phyloP scores from a whole-genome alignment of 2,888 invertebrate genomes.

The Calephelis perditalis region DNA sequence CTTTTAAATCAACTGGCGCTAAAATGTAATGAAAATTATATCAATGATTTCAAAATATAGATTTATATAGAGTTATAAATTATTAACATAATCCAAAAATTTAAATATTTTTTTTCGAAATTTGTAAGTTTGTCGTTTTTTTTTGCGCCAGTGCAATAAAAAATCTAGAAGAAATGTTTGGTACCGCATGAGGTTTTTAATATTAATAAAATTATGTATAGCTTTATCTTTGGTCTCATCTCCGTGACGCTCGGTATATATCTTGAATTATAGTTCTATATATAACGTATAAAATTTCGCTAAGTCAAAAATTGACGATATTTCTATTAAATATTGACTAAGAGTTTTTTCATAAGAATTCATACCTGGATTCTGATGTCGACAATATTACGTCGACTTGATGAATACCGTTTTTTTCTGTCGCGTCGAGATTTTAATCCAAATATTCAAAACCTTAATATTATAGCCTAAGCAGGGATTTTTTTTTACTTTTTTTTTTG shows the following conservation, averaged over 20 bases:
- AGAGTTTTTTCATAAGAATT: conserved; percentile 74
- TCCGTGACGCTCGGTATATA: conserved; percentile 65
- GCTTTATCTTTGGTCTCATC: conserved; percentile 74
- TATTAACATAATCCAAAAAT: background rate
- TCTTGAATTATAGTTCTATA: conserved; percentile 66
- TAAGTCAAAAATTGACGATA: conserved; percentile 77
- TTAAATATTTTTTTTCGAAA: background rate
- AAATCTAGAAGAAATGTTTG: conserved; percentile 52
- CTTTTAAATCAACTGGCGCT: conserved; percentile 1
- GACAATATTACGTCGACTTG: background rate
- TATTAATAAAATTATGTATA: conserved; percentile 71
- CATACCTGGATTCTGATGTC: conserved; percentile 52
- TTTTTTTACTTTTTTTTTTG: conserved; percentile 66
- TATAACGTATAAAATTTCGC: conserved; percentile 77
- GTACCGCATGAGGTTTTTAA: conserved; percentile 66
- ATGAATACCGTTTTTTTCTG: conserved; percentile 46
- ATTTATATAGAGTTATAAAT: background rate
- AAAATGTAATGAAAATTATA: background rate
- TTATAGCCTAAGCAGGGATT: conserved; percentile 73
- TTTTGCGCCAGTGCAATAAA: conserved; percentile 46
- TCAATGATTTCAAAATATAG: background rate
- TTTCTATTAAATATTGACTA: conserved; percentile 75
- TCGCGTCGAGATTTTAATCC: conserved; percentile 63
- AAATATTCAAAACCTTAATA: conserved; percentile 69
- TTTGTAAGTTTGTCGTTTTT: conserved; percentile 4